Percentiles rank a stretch among this genome's conserved stretches.
Evolutionary conservation across 2,888 invertebrate genomes (phyloP).

Genomic region (Theretra japonica): DNA sequence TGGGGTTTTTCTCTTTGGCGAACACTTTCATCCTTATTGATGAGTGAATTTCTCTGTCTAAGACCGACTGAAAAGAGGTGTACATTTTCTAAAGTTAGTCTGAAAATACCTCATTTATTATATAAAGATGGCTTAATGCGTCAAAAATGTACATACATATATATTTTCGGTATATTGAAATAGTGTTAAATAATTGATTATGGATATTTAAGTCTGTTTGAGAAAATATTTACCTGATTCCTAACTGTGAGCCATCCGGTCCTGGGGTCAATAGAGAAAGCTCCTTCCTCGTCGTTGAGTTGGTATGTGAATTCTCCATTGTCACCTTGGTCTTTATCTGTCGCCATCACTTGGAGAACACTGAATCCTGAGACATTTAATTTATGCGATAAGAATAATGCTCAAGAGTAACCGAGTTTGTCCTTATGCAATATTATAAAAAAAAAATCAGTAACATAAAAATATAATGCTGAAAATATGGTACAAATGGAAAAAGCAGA

Average conservation of each 20-base stretch:
- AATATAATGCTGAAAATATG: too few relatives aligned
- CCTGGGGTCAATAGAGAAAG: constrained; percentile 91
- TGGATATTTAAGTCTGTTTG: background rate
- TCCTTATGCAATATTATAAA: background rate
- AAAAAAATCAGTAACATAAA: background rate
- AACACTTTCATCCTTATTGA: constrained; percentile 90
- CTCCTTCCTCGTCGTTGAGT: constrained; percentile 89
- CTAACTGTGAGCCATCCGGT: constrained; percentile 95
- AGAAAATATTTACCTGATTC: constrained; percentile 76
- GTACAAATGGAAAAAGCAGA: too few relatives aligned
- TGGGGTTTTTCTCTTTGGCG: constrained; percentile 90
- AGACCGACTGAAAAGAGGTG: constrained; percentile 80
- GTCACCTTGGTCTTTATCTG: constrained; percentile 93
- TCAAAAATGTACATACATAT: too few relatives aligned
- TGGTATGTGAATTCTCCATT: constrained; percentile 94
- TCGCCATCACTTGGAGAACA: constrained; percentile 88
- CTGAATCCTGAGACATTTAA: constrained; percentile 69
- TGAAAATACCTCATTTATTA: too few relatives aligned
- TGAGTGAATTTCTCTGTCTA: constrained; percentile 91
- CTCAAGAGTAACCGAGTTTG: too few relatives aligned
- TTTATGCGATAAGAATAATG: too few relatives aligned
- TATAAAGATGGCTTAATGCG: too few relatives aligned
- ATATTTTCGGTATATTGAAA: too few relatives aligned
- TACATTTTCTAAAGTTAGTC: background rate
- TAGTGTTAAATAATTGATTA: background rate